These are phyloP conservation scores for Orius insidiosus DNA, from an alignment of 1,140 invertebrate genomes.

Conservation along the genomic window DNA sequence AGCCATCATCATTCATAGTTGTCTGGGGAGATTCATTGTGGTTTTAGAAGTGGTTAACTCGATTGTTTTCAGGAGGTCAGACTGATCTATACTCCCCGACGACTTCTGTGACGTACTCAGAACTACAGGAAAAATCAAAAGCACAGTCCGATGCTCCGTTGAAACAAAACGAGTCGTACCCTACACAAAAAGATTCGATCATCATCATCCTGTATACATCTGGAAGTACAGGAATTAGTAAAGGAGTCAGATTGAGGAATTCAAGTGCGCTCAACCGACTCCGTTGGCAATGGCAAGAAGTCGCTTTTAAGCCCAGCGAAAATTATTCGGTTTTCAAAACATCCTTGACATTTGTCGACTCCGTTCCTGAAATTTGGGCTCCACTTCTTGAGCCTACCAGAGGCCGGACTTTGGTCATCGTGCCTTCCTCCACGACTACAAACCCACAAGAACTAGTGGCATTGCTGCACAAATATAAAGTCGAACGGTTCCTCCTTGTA, in stretches of 20 bases:
- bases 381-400: slow-evolving; percentile 45
- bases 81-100: too few species aligned
- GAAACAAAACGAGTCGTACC: slow-evolving; percentile 21
- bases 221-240: slow-evolving; percentile 80
- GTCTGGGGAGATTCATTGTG: too few species aligned
- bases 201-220: slow-evolving; percentile 81
- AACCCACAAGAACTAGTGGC: slow-evolving; percentile 54
- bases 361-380: slow-evolving; percentile 69
- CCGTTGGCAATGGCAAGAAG: slow-evolving; percentile 63
- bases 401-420: slow-evolving; percentile 38
- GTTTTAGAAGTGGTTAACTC: too few species aligned
- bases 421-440: slow-evolving; percentile 48
- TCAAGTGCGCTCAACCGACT: slow-evolving; percentile 59
- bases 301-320: slow-evolving; percentile 50
- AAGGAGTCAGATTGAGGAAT: slow-evolving; percentile 73
- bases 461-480: slow-evolving; percentile 47
- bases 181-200: slow-evolving; percentile 19
- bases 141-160: slow-evolving; percentile 16
- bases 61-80: too few species aligned
- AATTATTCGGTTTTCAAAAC: slow-evolving; percentile 66
- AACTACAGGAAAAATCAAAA: background rate
- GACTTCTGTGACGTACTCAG: background rate
- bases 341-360: slow-evolving; percentile 74
- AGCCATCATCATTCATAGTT: too few species aligned
- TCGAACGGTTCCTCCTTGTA: slow-evolving; percentile 58